phyloP scores from a whole-genome alignment of 2,888 invertebrate species.

The Seira musarum region DNA sequence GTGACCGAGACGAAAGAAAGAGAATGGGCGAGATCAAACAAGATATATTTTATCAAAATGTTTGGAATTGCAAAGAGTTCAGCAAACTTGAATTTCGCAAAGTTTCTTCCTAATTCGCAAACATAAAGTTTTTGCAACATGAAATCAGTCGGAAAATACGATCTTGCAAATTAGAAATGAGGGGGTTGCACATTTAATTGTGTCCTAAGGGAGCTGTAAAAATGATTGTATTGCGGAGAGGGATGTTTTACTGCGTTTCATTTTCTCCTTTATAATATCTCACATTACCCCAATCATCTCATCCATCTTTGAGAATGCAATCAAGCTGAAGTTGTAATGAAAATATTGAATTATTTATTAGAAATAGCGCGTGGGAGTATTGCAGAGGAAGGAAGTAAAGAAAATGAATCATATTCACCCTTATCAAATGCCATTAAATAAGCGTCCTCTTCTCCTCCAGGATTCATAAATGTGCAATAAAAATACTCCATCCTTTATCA shows the following conservation, averaged over 20 bases:
- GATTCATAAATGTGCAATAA: neutral
- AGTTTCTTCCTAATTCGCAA: neutral
- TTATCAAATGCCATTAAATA: neutral
- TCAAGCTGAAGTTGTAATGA: neutral
- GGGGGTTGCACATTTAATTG: neutral
- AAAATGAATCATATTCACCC: neutral
- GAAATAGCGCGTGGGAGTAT: slow-evolving; percentile 5
- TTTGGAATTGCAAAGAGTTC: too few species aligned
- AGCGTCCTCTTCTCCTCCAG: neutral
- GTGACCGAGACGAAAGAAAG: too few species aligned
- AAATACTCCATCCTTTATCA: neutral
- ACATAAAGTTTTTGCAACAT: neutral
- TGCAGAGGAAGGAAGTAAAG: too few species aligned
- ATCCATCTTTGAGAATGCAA: too few species aligned
- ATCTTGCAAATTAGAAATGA: slow-evolving; percentile 7
- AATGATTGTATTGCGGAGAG: neutral
- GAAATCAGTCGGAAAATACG: neutral
- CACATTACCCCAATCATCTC: neutral
- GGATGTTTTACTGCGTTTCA: neutral
- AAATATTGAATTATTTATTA: slow-evolving; percentile 10
- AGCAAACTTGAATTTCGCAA: neutral
- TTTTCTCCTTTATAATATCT: neutral
- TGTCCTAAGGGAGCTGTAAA: neutral
- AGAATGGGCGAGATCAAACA: too few species aligned
- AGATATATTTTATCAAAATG: too few species aligned